Conservation (phyloP, 2,888 invertebrate genomes). For the Nomada goodeniana region DNA sequence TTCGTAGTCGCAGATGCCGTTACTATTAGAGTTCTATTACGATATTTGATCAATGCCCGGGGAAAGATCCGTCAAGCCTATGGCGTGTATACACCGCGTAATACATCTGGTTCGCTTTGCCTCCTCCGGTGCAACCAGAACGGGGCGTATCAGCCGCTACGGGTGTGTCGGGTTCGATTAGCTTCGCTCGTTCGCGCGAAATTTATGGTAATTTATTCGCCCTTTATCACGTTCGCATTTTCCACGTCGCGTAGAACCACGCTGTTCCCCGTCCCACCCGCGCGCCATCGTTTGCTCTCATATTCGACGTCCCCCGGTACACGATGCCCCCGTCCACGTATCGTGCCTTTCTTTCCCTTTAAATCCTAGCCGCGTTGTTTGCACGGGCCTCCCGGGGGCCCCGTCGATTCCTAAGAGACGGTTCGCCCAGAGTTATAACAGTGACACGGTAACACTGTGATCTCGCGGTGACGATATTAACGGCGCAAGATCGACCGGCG, state of each 20-base stretch:
- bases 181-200: not conserved
- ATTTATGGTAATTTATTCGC: conserved; percentile 55
- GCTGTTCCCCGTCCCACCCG: not conserved
- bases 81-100: conserved; percentile 17
- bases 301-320: not conserved
- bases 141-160: conserved; percentile 5
- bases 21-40: conserved; percentile 49
- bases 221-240: conserved; percentile 33
- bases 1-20: conserved; percentile 38
- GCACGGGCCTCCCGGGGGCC: not conserved
- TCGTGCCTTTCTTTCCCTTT: no score
- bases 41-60: conserved; percentile 42
- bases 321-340: not conserved
- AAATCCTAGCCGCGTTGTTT: not conserved
- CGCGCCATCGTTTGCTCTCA: not conserved
- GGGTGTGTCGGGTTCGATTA: conserved; percentile 31
- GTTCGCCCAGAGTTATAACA: not conserved
- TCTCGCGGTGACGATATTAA: not conserved
- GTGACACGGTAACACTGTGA: rapidly evolving
- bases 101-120: not conserved
- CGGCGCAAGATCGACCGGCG: not conserved
- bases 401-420: not conserved
- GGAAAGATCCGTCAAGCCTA: conserved; percentile 52
- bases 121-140: not conserved
- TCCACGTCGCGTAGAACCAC: not conserved